Evolutionary conservation across 2,113 vertebrate species (phyloP).

Genomic region (Indicator indicator): DNA sequence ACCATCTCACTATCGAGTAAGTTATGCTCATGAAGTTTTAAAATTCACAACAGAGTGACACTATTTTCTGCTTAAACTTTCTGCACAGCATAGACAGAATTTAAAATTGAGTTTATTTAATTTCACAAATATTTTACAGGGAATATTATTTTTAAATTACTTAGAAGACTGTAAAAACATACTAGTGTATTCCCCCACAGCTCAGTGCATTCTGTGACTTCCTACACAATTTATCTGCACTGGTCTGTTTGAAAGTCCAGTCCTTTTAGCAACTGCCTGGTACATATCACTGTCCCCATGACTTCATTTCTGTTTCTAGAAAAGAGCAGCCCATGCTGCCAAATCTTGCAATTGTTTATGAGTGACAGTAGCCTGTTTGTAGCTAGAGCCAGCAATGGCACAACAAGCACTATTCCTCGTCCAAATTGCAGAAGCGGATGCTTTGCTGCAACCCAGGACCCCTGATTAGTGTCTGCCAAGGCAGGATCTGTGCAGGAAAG

Average conservation of each 20-base stretch:
- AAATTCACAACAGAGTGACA: background rate
- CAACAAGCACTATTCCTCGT: background rate
- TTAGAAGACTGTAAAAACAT: background rate
- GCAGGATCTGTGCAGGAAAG: background rate
- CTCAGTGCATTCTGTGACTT: background rate
- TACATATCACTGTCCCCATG: background rate
- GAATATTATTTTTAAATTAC: background rate
- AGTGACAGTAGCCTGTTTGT: slow-evolving; percentile 48
- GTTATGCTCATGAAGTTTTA: background rate
- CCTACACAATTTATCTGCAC: background rate
- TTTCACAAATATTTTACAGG: background rate
- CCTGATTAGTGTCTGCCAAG: background rate
- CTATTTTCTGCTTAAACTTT: background rate
- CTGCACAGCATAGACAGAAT: background rate
- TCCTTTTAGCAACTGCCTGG: slow-evolving; percentile 15
- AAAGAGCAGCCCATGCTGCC: slow-evolving; percentile 34
- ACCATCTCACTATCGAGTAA: background rate
- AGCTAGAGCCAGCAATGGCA: slow-evolving; percentile 34
- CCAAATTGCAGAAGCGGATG: background rate
- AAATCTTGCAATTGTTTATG: slow-evolving; percentile 59
- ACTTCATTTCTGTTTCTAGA: slow-evolving; percentile 48
- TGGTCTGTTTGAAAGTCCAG: background rate
- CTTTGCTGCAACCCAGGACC: background rate
- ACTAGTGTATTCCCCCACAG: background rate
- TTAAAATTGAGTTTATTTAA: background rate